Conservation (phyloP, 2,888 invertebrate genomes). For the Azorinus chamasolen region DNA sequence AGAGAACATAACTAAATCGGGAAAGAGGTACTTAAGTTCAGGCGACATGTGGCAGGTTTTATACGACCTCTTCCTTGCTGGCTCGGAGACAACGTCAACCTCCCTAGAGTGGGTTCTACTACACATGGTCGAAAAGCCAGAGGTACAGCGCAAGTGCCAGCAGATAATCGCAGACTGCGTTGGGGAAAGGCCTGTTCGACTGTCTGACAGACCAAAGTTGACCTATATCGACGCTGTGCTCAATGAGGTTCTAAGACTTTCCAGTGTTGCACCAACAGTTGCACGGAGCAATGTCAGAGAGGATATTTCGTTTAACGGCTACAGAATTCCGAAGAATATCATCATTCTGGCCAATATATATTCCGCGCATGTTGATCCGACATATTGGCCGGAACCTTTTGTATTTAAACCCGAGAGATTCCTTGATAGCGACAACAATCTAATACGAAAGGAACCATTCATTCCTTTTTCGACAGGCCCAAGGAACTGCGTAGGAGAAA, state of each 20-base stretch:
- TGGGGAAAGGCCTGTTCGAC: conserved; percentile 6
- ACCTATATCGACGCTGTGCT: conserved; percentile 13
- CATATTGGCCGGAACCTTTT: conserved; percentile 10
- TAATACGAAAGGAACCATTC: conserved; percentile 1
- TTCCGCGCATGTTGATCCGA: conserved; percentile 11
- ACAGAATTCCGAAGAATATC: conserved; percentile 8
- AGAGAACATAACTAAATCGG: neutral
- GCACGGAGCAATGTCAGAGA: neutral
- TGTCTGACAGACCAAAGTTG: conserved; percentile 7
- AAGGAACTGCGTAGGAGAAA: conserved; percentile 14
- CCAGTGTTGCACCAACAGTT: conserved; percentile 2
- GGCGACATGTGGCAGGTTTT: conserved; percentile 55
- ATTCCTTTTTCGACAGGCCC: conserved; percentile 7
- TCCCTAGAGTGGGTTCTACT: conserved; percentile 69
- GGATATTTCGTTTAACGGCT: conserved; percentile 4
- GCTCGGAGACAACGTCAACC: conserved; percentile 73
- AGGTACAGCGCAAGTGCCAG: conserved; percentile 65
- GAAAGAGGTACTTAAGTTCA: conserved; percentile 5
- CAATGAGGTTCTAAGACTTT: conserved; percentile 5
- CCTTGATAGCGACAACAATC: neutral
- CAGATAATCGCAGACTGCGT: neutral
- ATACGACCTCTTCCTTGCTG: conserved; percentile 70
- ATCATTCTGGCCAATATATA: conserved; percentile 1
- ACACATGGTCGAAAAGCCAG: conserved; percentile 67
- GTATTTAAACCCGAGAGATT: conserved; percentile 14